phyloP scores from a whole-genome alignment of 1,140 invertebrate species.

The Popillia japonica region DNA sequence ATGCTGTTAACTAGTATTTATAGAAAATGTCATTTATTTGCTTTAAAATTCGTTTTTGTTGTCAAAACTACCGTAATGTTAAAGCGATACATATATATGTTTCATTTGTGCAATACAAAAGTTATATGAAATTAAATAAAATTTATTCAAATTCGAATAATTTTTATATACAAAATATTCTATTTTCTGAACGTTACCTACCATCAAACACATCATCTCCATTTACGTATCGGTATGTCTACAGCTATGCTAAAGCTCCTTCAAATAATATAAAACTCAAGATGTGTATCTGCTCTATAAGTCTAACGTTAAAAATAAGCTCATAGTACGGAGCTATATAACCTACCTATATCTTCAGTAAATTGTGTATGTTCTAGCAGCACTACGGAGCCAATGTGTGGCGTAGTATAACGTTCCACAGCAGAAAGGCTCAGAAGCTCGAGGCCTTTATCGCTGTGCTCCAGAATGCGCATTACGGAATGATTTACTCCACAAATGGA shows the following conservation, averaged over 20 bases:
- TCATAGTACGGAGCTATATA: constrained; percentile 38
- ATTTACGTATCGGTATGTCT: constrained; percentile 46
- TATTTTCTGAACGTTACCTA: no score
- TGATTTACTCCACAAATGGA: constrained; percentile 52
- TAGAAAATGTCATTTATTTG: no score
- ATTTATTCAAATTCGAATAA: no score
- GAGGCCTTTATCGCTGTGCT: constrained; percentile 52
- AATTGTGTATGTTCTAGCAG: constrained; percentile 47
- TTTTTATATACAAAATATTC: no score
- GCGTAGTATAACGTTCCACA: not conserved
- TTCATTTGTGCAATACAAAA: no score
- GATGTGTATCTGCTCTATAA: constrained; percentile 49
- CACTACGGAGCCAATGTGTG: constrained; percentile 12
- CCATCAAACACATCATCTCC: constrained; percentile 46
- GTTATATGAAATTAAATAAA: no score
- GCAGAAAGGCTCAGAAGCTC: constrained; percentile 36
- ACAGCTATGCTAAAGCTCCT: constrained; percentile 39
- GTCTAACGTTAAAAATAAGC: constrained; percentile 11
- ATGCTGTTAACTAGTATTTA: no score
- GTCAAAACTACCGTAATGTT: no score
- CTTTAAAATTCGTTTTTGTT: no score
- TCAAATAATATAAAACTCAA: constrained; percentile 49
- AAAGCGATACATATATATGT: no score
- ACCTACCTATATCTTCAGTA: constrained; percentile 48
- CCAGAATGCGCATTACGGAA: constrained; percentile 52